Evolutionary conservation across 2,888 invertebrate species (phyloP).

Genomic region (Eupithecia tripunctaria): DNA sequence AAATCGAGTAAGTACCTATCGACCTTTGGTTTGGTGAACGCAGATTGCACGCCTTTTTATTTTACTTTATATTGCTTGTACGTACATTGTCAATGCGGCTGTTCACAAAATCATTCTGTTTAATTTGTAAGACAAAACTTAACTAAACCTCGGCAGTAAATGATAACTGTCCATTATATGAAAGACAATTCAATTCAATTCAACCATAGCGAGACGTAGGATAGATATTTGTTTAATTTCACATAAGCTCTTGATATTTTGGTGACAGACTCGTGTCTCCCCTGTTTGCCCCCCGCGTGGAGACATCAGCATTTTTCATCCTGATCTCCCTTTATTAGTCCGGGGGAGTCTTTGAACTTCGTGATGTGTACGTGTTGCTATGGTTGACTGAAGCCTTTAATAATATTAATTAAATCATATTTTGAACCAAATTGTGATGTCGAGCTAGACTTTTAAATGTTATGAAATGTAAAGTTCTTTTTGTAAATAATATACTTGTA

Average conservation of each 20-base stretch:
- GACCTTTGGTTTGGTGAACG: neutral
- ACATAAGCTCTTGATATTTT: neutral
- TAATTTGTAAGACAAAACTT: neutral
- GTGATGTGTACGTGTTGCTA: neutral
- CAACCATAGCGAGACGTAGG: neutral
- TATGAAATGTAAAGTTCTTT: constrained; percentile 44
- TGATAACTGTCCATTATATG: neutral
- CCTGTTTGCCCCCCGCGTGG: no score
- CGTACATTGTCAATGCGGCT: neutral
- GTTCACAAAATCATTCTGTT: neutral
- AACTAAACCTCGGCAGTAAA: neutral
- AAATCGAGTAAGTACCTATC: no score
- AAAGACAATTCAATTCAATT: neutral
- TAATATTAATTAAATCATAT: constrained; percentile 5
- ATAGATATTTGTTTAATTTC: neutral
- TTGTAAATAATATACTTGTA: constrained; percentile 57
- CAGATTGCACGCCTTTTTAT: neutral
- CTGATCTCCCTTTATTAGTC: no score
- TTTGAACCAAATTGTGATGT: constrained; percentile 37
- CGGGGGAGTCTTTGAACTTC: neutral
- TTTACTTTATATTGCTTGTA: neutral
- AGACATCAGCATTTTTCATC: no score
- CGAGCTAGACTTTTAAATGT: constrained; percentile 35
- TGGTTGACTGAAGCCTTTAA: constrained; percentile 7
- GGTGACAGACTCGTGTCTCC: no score